Evolutionary conservation across 2,113 vertebrate species (phyloP), one percentile per base, ranked within the genome.

Genomic region (Prolemur simus): DNA sequence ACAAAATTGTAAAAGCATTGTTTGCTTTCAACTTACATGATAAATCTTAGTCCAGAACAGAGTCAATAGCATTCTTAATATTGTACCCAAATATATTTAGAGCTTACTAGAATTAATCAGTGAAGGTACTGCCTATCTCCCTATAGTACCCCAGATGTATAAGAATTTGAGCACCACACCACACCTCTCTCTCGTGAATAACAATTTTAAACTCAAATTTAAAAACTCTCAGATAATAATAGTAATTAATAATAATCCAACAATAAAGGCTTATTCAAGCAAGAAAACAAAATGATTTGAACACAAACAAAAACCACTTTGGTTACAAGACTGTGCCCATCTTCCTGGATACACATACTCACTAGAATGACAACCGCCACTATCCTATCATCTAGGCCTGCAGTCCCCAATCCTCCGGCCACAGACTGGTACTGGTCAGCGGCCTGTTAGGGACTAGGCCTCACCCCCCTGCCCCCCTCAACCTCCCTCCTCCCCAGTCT

Each of bases 171-270:
- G 21, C 0, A n/a, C 69, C 77, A 76, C 7, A 20, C 23, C 18
- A 76, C 5, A 20, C 23, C 18, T n/a, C 42, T 71, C 13, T 82
- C 42, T 54, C 45, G 5, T 56, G 47, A 86, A 78, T 92, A 80
- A 74, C 20, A 56, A 45, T 89, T 94, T 82, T 87, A 91, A 93
- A 89, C 17, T 45, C 69, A 81, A 73, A 91, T 58, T 82, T 85
- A 63, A 76, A 90, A 95, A 58, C 2, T 69, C 45, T 37, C 52
- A 54, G 52, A 73, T 68, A 68, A 9, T 68, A 4, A 68, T 39
- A 27, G 29, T 63, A 29, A 29, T 29, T 74, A 45, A 15, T 71
- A 39, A 71, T 76, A 29, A 47, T 32, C 74, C 17, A 42, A 2
- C 45, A 76, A 76, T 32, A 84, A 81, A 60, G 42, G 13, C 8